These are phyloP conservation scores for Eriocheir sinensis DNA, from an alignment of 1,140 invertebrate species.

Conservation along the genomic window DNA sequence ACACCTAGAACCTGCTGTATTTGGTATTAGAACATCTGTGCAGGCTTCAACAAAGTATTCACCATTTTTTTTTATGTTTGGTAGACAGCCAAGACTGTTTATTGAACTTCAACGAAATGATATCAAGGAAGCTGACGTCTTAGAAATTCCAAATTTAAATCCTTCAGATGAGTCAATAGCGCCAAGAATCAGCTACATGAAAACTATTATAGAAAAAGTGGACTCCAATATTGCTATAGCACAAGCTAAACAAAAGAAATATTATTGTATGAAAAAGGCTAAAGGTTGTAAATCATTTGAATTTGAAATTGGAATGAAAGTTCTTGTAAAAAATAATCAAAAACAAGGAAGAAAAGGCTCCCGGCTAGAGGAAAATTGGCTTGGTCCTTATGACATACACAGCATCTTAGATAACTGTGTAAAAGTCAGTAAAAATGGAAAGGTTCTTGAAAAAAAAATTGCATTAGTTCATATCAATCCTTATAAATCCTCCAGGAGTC, in stretches of 20 bases:
- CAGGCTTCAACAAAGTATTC: background rate
- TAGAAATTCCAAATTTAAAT: background rate
- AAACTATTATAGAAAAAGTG: background rate
- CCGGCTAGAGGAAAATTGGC: background rate
- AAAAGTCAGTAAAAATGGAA: background rate
- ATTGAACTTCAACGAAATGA: background rate
- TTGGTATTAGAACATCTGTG: background rate
- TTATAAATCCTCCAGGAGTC: background rate
- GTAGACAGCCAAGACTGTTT: background rate
- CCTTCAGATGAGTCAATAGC: background rate
- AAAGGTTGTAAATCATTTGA: background rate
- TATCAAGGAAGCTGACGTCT: background rate
- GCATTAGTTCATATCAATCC: background rate
- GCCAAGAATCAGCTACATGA: background rate
- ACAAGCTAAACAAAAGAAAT: background rate
- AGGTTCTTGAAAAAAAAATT: background rate
- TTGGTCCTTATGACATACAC: background rate
- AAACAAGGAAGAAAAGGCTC: background rate
- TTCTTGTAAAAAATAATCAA: background rate
- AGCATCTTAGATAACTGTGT: background rate
- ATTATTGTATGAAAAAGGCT: background rate
- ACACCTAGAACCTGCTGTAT: background rate
- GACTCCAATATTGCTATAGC: background rate
- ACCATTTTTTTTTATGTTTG: conserved; percentile 37
- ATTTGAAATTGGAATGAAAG: background rate